Conservation (phyloP, 2,888 invertebrate species). For the Ichneumoninae sp. region DNA sequence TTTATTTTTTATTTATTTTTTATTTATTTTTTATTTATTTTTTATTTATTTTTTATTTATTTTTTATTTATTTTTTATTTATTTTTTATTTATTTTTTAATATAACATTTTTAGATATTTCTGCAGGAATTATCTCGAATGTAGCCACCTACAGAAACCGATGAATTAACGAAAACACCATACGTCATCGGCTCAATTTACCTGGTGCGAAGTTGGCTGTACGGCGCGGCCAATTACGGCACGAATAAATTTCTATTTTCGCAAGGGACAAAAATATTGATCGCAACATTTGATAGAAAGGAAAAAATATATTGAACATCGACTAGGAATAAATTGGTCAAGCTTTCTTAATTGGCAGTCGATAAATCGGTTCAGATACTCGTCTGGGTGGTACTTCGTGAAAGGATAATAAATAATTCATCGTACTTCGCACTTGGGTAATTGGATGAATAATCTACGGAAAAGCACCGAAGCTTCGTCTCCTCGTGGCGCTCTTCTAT, state of each 20-base stretch:
- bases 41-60: no score
- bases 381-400: background rate
- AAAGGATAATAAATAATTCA: background rate
- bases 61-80: no score
- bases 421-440: background rate
- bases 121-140: background rate
- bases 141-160: background rate
- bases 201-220: background rate
- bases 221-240: background rate
- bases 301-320: background rate
- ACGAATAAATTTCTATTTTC: background rate
- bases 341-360: background rate
- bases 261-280: background rate
- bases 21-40: no score
- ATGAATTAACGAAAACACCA: no score
- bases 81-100: background rate
- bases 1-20: no score
- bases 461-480: conserved; percentile 20
- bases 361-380: background rate
- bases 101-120: no score
- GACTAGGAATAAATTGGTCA: background rate
- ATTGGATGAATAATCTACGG: conserved; percentile 5
- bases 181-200: background rate
- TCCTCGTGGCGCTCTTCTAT: background rate
- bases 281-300: background rate